A percentile compares a stretch with the other conserved stretches of the same genome.
Conservation (phyloP, 2,113 vertebrate genomes). For the Cebidichthys violaceus region DNA sequence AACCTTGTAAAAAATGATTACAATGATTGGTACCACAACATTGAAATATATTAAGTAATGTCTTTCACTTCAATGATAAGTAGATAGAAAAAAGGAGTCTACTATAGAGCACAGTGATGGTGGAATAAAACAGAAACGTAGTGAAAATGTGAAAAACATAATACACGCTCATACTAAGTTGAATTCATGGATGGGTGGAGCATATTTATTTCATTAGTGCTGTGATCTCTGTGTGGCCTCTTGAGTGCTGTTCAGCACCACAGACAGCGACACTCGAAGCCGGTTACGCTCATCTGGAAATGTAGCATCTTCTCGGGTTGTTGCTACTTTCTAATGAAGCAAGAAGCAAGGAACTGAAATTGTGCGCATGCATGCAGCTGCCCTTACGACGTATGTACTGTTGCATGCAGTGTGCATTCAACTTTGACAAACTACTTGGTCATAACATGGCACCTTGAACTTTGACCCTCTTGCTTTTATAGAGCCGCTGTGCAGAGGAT, state of each 20-base stretch:
- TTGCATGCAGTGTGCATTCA: too few species aligned
- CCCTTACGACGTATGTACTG: neutral
- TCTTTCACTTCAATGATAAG: neutral
- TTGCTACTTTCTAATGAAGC: neutral
- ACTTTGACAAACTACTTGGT: too few species aligned
- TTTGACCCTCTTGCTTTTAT: too few species aligned
- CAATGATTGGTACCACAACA: neutral
- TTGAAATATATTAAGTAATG: neutral
- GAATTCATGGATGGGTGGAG: neutral
- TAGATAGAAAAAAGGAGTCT: neutral
- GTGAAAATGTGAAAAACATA: neutral
- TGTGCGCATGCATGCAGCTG: neutral
- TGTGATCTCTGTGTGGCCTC: neutral
- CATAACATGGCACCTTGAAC: too few species aligned
- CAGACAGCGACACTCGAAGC: constrained; percentile 39
- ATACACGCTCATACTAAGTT: too few species aligned
- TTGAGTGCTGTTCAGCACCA: constrained; percentile 35
- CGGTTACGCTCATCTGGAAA: neutral
- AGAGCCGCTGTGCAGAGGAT: too few species aligned
- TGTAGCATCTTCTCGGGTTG: neutral
- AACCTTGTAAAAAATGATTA: neutral
- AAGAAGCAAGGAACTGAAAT: neutral
- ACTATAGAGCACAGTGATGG: neutral
- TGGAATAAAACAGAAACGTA: neutral
- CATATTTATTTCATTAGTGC: neutral